A percentile compares a stretch with the other conserved stretches of the same genome.
Conservation (phyloP, 2,113 vertebrate species). For the Antigone vipio region DNA sequence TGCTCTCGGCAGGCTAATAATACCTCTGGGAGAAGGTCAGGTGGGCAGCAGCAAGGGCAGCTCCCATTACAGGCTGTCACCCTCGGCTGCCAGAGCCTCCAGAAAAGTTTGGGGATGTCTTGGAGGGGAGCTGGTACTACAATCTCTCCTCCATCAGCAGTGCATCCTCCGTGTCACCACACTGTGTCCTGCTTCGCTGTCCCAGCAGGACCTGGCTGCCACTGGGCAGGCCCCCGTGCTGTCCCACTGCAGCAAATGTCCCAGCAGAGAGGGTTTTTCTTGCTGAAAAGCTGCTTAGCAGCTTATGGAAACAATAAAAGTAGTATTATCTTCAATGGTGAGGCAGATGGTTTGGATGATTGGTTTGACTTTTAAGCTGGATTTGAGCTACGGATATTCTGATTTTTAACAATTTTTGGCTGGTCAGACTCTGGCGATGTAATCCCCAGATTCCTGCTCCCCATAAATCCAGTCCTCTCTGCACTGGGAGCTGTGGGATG, state of each 20-base stretch:
- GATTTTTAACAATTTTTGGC: slow-evolving; percentile 62
- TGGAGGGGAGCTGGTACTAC: background rate
- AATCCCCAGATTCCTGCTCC: slow-evolving; percentile 30
- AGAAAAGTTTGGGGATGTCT: background rate
- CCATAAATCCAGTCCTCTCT: background rate
- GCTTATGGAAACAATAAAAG: slow-evolving; percentile 70
- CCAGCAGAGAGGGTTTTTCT: slow-evolving; percentile 33
- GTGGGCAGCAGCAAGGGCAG: slow-evolving; percentile 7
- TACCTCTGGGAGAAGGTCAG: slow-evolving; percentile 35
- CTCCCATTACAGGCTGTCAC: background rate
- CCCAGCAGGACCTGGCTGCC: background rate
- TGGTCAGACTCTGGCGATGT: background rate
- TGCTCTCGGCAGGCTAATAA: background rate
- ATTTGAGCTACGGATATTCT: slow-evolving; percentile 64
- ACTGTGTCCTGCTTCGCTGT: background rate
- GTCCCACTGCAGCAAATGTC: background rate
- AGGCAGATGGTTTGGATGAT: slow-evolving; percentile 69
- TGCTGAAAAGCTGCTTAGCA: slow-evolving; percentile 62
- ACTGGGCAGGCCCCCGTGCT: rapidly evolving
- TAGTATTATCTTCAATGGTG: slow-evolving; percentile 46
- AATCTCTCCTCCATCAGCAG: background rate
- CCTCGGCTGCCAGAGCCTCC: background rate
- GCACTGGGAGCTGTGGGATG: rapidly evolving
- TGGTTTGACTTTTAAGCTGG: slow-evolving; percentile 70
- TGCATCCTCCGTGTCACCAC: background rate